A percentile compares a stretch with the other conserved stretches of the same genome.
These are phyloP conservation scores for Sebastes ruberrimus DNA, from an alignment of 2,797 vertebrate species.

Conservation along the genomic window DNA sequence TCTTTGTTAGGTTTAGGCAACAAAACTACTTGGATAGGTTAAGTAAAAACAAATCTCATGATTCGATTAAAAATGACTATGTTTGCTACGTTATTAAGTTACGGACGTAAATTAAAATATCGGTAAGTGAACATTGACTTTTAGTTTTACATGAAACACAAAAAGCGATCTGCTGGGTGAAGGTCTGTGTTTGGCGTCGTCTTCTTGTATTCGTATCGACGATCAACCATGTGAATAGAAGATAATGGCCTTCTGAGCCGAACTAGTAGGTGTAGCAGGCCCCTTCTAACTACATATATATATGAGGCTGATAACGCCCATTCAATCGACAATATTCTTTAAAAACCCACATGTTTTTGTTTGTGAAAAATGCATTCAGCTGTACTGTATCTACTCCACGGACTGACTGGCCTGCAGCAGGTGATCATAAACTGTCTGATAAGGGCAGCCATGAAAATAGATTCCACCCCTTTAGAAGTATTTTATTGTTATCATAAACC, in stretches of 20 bases:
- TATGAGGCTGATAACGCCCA: not conserved
- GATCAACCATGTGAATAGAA: no score
- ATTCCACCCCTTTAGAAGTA: not conserved
- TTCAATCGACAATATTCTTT: not conserved
- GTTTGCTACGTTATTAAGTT: no score
- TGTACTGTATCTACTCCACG: not conserved
- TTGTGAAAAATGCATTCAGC: not conserved
- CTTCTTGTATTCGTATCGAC: no score
- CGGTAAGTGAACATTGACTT: rapidly evolving
- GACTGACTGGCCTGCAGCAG: not conserved
- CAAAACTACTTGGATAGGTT: no score
- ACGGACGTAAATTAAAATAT: rapidly evolving
- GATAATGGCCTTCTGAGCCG: not conserved
- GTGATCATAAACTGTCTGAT: conserved; percentile 4
- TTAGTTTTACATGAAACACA: no score
- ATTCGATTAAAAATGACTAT: rapidly evolving
- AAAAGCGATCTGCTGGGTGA: no score
- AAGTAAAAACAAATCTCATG: no score
- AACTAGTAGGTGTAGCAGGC: not conserved
- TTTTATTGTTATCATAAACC: conserved; percentile 36
- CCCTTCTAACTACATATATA: not conserved
- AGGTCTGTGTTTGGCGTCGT: no score
- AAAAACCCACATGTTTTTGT: not conserved
- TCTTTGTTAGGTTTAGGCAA: no score
- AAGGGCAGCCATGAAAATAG: not conserved